Evolutionary conservation across 2,113 vertebrate genomes (phyloP), one percentile per base, ranked within the genome.

Genomic region (Tragelaphus imberbis): DNA sequence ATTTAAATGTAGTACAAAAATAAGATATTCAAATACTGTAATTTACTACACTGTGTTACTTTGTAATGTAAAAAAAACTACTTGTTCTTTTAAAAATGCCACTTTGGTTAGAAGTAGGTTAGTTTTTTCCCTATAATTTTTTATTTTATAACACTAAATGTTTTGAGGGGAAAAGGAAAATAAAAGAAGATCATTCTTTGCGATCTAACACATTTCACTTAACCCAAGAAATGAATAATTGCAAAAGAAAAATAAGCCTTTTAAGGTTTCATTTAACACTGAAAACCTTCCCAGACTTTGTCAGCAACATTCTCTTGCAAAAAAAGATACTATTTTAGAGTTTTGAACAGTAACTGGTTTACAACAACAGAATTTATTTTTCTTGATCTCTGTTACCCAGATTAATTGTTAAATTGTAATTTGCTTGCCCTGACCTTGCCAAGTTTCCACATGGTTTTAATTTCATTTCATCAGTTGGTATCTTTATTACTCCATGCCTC

Each of bases 361-460:
- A 59, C n/a, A 86, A 58, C 33, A 65, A 33, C 55, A 79, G 63
- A 95, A 85, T 95, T 95, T 88, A 63, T 65, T 97, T 98, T 97
- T 92, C 59, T 84, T 56, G 97, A 94, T 93, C 97, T 97, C 21
- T 95, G 68, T 86, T 97, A 23, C 17, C 91, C 88, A 97, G 63
- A 96, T 96, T 96, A 95, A 95, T 98, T 98, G 98, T 98, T 92
- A 96, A 97, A 96, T 92, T 93, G 87, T 95, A 95, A 93, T 97
- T 98, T 96, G 93, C 47, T 89, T 95, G 21, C 90, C 79, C 30
- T 88, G 63, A 94, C 96, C 55, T 96, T 81, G 49, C 94, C 53
- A 1, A 97, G 16, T 97, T 97, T 97, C 93, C 93, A 95, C 95
- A n/a, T 97, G 95, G 81, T 97, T 98, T 98, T 96, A 93, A 97